Conservation (phyloP, 2,888 invertebrate genomes). For the Acronicta alni region DNA sequence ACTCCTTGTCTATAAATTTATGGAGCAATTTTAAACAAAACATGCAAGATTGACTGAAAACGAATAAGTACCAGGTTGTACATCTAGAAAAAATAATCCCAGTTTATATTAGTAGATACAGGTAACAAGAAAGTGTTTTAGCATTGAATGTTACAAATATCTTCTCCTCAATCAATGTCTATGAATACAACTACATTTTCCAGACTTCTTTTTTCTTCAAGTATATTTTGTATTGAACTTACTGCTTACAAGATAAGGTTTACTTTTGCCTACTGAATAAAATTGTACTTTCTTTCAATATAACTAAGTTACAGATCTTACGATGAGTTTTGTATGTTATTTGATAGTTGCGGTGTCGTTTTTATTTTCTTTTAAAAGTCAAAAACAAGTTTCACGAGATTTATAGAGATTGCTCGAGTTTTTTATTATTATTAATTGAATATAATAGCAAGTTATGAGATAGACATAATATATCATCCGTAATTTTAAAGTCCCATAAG, state of each 20-base stretch:
- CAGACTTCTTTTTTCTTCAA: conserved; percentile 35
- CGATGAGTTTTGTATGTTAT: conserved; percentile 33
- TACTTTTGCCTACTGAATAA: conserved; percentile 4
- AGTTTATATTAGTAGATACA: conserved; percentile 20
- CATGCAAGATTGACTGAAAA: conserved; percentile 37
- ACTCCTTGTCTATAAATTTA: conserved; percentile 12
- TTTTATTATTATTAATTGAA: conserved; percentile 6
- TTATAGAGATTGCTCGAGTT: conserved; percentile 6
- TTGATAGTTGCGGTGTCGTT: conserved; percentile 26
- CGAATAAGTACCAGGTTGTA: conserved; percentile 24
- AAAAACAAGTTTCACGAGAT: conserved; percentile 12
- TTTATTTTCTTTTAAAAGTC: conserved; percentile 30
- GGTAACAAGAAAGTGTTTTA: conserved; percentile 27
- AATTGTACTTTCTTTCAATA: conserved; percentile 15
- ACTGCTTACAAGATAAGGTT: neutral
- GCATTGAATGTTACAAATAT: conserved; percentile 39
- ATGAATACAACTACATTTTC: conserved; percentile 36
- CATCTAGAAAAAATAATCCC: conserved; percentile 6
- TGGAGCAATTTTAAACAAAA: conserved; percentile 25
- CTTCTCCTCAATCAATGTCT: conserved; percentile 46
- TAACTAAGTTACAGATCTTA: conserved; percentile 28
- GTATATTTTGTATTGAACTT: conserved; percentile 16
- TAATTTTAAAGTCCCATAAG: no score
- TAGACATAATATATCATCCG: neutral
- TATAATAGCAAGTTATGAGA: conserved; percentile 7